phyloP scores from a whole-genome alignment of 2,888 invertebrate species.

The Clepsis dumicolana region DNA sequence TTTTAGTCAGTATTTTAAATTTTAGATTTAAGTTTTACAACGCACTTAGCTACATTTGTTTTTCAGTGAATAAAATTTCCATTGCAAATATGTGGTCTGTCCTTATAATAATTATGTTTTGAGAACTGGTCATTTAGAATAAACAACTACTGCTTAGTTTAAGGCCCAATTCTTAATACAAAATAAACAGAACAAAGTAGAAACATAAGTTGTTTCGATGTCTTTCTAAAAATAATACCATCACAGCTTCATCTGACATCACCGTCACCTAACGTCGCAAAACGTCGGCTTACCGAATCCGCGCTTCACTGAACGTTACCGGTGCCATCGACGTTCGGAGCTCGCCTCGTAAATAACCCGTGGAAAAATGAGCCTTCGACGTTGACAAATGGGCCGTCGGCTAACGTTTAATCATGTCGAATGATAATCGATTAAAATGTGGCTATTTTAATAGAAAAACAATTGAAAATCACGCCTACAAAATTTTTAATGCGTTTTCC shows the following conservation, averaged over 20 bases:
- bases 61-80: too few relatives aligned
- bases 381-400: slow-evolving; percentile 23
- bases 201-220: too few relatives aligned
- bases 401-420: not conserved
- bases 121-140: too few relatives aligned
- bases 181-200: too few relatives aligned
- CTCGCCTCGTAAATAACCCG: slow-evolving; percentile 19
- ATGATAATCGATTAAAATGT: not conserved
- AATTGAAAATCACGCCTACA: not conserved
- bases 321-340: slow-evolving; percentile 15
- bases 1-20: too few relatives aligned
- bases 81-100: too few relatives aligned
- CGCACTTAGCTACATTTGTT: too few relatives aligned
- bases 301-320: not conserved
- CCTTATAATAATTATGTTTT: too few relatives aligned
- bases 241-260: not conserved
- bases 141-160: too few relatives aligned
- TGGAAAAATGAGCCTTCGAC: slow-evolving; percentile 23
- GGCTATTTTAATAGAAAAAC: not conserved
- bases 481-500: too few relatives aligned
- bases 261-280: not conserved
- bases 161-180: too few relatives aligned
- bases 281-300: slow-evolving; percentile 12
- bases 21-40: too few relatives aligned
- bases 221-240: not conserved